phyloP scores from a whole-genome alignment of 1,140 invertebrate species.

The Sminthurinus signatus region DNA sequence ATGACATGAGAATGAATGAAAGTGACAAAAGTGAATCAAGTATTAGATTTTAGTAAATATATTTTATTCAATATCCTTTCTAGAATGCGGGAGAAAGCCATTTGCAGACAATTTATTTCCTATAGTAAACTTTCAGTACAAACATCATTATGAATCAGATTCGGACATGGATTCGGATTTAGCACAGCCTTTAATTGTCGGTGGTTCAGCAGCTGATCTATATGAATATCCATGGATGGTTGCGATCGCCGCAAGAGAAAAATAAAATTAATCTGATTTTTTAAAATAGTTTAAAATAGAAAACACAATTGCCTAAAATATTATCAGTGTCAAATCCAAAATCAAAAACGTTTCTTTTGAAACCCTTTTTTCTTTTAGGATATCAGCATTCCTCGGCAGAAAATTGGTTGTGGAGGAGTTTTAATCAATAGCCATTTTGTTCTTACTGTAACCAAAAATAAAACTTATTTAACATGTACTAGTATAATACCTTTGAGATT shows the following conservation, averaged over 20 bases:
- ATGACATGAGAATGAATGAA: too few species aligned
- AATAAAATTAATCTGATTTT: too few species aligned
- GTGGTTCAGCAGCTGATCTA: neutral
- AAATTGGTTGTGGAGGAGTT: neutral
- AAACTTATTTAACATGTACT: neutral
- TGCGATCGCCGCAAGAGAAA: neutral
- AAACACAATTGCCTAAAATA: too few species aligned
- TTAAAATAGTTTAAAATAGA: too few species aligned
- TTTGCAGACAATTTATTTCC: slow-evolving; percentile 7
- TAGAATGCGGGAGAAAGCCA: slow-evolving; percentile 2
- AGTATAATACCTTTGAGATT: too few species aligned
- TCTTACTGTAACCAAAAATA: neutral
- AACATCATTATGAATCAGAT: neutral
- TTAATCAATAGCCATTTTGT: neutral
- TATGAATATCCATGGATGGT: slow-evolving; percentile 2
- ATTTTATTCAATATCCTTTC: neutral
- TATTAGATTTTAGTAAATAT: neutral
- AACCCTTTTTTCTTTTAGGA: too few species aligned
- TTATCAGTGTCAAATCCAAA: too few species aligned
- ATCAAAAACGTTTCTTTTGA: too few species aligned
- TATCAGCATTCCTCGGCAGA: neutral
- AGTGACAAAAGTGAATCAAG: neutral
- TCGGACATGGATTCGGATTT: too few species aligned
- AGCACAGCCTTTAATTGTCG: neutral
- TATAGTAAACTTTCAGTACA: neutral